Conservation (phyloP, 2,888 invertebrate species). For the Macaria notata region DNA sequence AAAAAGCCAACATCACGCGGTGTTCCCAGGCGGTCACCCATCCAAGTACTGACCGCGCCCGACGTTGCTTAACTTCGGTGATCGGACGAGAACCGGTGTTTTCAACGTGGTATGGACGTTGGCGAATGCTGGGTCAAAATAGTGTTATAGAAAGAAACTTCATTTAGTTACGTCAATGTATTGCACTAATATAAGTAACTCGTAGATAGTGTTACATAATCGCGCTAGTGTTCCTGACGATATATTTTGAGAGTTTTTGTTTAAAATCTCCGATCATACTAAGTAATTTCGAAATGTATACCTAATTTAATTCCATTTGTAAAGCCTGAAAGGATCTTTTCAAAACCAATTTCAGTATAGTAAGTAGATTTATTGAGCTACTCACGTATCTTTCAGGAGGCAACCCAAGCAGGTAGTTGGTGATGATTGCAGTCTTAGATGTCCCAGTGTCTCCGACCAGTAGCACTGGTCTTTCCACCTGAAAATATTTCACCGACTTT, state of each 20-base stretch:
- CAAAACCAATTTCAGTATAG: too few species aligned
- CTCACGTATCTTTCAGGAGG: constrained; percentile 86
- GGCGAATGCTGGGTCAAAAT: constrained; percentile 17
- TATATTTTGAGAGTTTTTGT: too few species aligned
- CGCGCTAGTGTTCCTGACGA: too few species aligned
- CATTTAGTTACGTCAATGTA: too few species aligned
- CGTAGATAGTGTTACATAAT: too few species aligned
- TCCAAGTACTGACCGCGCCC: constrained; percentile 67
- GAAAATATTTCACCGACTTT: too few species aligned
- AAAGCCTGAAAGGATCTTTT: too few species aligned
- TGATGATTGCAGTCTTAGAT: constrained; percentile 94
- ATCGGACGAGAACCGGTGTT: constrained; percentile 68
- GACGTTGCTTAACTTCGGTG: constrained; percentile 74
- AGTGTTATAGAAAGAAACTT: not conserved
- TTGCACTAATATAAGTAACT: too few species aligned
- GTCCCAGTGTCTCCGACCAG: constrained; percentile 96
- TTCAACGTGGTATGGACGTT: constrained; percentile 37
- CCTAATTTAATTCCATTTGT: too few species aligned
- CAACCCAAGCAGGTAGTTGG: constrained; percentile 89
- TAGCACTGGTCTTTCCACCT: constrained; percentile 90
- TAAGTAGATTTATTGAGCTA: too few species aligned
- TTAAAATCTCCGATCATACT: too few species aligned
- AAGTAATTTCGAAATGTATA: too few species aligned
- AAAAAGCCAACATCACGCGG: constrained; percentile 56
- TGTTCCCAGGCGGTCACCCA: constrained; percentile 57